phyloP scores from a whole-genome alignment of 2,888 invertebrate species.

The Chymomyza amoena region DNA sequence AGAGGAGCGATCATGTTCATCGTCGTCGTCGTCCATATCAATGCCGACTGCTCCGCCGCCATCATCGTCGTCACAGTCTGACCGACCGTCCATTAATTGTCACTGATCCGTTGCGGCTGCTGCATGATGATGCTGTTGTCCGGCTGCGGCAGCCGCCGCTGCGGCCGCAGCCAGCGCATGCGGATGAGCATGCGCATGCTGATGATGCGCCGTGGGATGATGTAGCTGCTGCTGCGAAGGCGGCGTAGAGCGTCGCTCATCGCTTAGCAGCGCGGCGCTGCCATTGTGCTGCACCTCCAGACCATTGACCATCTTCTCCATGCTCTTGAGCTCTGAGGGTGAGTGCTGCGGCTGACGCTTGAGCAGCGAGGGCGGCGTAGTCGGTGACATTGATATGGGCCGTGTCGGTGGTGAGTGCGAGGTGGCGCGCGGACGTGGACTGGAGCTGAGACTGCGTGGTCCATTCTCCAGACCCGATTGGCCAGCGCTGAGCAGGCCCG shows the following conservation, averaged over 20 bases:
- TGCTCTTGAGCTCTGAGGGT: conserved; percentile 91
- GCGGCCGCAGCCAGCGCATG: conserved; percentile 39
- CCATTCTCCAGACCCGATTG: conserved; percentile 68
- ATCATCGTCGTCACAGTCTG: conserved; percentile 56
- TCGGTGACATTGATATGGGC: conserved; percentile 79
- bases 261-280: conserved; percentile 56
- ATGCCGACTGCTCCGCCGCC: conserved; percentile 26
- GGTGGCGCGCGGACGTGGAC: conserved; percentile 77
- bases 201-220: conserved; percentile 30
- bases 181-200: conserved; percentile 39
- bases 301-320: conserved; percentile 98
- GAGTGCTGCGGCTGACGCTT: conserved; percentile 76
- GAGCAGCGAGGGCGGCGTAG: conserved; percentile 78
- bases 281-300: conserved; percentile 89
- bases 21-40: conserved; percentile 63
- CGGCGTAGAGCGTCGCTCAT: conserved; percentile 53
- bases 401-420: conserved; percentile 79
- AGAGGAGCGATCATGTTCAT: conserved; percentile 76
- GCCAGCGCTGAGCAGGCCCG: conserved; percentile 51
- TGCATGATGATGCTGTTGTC: conserved; percentile 21
- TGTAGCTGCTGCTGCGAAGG: conserved; percentile 53
- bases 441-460: conserved; percentile 78
- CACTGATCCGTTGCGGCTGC: conserved; percentile 76
- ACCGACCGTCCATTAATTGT: conserved; percentile 78
- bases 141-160: conserved; percentile 37